Conservation (phyloP, 2,888 invertebrate species). For the Drosophila borealis region DNA sequence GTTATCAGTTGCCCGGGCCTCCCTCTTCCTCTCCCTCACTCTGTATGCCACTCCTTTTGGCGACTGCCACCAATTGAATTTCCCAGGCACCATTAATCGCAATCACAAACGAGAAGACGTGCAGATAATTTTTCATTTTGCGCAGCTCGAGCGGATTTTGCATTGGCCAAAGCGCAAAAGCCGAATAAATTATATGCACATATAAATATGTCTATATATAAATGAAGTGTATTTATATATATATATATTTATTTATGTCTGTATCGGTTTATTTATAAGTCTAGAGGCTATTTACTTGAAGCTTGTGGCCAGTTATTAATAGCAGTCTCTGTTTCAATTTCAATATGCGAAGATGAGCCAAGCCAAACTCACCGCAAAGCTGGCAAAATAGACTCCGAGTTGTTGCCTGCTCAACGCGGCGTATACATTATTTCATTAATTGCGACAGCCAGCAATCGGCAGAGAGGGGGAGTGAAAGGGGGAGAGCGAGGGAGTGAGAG, state of each 20-base stretch:
- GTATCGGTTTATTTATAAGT: not conserved
- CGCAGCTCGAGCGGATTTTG: conserved; percentile 43
- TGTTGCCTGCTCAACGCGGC: conserved; percentile 16
- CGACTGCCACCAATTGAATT: conserved; percentile 37
- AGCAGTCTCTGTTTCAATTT: conserved; percentile 18
- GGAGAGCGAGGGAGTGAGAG: not conserved
- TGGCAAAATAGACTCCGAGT: conserved; percentile 1
- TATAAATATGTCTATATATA: conserved; percentile 4
- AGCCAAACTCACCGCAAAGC: not conserved
- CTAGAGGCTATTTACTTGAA: not conserved
- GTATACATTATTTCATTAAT: conserved; percentile 28
- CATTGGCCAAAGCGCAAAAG: conserved; percentile 41
- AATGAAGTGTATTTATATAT: not conserved
- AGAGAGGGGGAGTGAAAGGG: not conserved
- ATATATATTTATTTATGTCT: not conserved
- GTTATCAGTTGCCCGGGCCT: not conserved
- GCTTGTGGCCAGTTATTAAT: conserved; percentile 50
- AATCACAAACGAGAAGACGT: conserved; percentile 63
- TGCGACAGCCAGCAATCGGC: not conserved
- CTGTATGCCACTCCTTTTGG: conserved; percentile 5
- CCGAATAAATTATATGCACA: conserved; percentile 22
- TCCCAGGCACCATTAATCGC: conserved; percentile 67
- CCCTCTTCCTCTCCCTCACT: conserved; percentile 4
- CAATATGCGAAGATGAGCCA: conserved; percentile 6
- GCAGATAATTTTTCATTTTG: conserved; percentile 70